Evolutionary conservation across 2,797 vertebrate species (phyloP).

Genomic region (Anableps anableps): DNA sequence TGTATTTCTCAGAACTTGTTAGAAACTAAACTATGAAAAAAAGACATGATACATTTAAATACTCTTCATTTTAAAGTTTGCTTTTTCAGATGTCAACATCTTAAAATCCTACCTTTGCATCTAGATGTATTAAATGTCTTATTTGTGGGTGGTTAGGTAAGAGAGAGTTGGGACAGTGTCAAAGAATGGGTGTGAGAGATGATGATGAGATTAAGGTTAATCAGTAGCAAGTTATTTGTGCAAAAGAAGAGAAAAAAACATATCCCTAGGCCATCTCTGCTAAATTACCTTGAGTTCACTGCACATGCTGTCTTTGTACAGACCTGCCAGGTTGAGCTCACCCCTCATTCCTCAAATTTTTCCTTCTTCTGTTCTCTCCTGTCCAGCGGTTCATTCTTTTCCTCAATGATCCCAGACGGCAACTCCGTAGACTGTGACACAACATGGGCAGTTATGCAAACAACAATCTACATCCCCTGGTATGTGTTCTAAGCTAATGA

Average conservation of each 20-base stretch:
- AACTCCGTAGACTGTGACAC: constrained; percentile 55
- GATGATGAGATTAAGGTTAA: constrained; percentile 54
- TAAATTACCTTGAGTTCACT: constrained; percentile 77
- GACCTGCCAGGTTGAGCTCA: constrained; percentile 81
- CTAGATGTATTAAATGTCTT: neutral
- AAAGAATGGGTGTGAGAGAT: constrained; percentile 20
- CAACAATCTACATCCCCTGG: constrained; percentile 33
- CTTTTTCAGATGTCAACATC: neutral
- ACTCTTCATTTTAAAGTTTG: neutral
- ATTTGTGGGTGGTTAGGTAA: constrained; percentile 1
- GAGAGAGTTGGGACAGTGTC: constrained; percentile 9
- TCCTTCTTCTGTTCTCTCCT: constrained; percentile 60
- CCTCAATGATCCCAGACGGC: constrained; percentile 58
- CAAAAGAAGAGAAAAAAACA: constrained; percentile 51
- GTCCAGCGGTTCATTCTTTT: constrained; percentile 66
- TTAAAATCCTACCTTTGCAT: neutral
- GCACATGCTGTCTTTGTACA: constrained; percentile 75
- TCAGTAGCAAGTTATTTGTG: constrained; percentile 66
- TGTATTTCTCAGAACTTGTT: neutral
- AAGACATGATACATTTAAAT: neutral
- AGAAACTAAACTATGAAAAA: neutral
- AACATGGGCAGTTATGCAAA: constrained; percentile 24
- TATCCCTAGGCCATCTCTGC: constrained; percentile 72
- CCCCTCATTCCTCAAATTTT: constrained; percentile 83
- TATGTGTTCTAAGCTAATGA: neutral